Percentiles rank a stretch among this genome's conserved stretches.
Conservation (phyloP, 1,140 invertebrate genomes). For the Sminthurinus signatus region DNA sequence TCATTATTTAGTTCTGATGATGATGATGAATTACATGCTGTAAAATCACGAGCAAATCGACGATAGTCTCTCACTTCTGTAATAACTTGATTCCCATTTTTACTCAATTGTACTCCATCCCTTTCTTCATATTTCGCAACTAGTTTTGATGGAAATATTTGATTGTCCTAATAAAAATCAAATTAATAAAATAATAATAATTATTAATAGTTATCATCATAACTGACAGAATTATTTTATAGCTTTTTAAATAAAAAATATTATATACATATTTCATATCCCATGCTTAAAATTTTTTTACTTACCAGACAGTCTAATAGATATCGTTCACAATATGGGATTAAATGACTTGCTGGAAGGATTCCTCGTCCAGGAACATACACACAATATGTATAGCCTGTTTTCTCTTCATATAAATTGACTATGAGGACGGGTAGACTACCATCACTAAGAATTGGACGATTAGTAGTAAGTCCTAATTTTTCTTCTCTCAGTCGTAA, state of each 20-base stretch:
- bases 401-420: constrained; percentile 21
- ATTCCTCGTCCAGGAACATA: constrained; percentile 9
- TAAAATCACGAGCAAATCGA: constrained; percentile 3
- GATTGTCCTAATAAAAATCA: no score
- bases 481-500: neutral
- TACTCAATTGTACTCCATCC: constrained; percentile 12
- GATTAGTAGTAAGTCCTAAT: neutral
- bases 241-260: no score
- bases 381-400: constrained; percentile 26
- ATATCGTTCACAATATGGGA: constrained; percentile 36
- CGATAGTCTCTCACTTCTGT: constrained; percentile 37
- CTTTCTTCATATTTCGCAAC: constrained; percentile 22
- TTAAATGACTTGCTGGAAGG: constrained; percentile 23
- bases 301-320: constrained; percentile 31
- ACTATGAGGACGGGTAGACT: constrained; percentile 15
- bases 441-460: neutral
- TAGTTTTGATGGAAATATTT: constrained; percentile 29
- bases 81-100: constrained; percentile 19
- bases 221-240: no score
- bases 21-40: neutral
- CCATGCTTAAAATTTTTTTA: no score
- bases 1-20: no score
- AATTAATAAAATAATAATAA: no score
- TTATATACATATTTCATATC: no score
- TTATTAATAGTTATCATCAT: no score